These are phyloP conservation scores for Drosophila athabasca DNA, from an alignment of 1,140 invertebrate species.

Conservation along the genomic window DNA sequence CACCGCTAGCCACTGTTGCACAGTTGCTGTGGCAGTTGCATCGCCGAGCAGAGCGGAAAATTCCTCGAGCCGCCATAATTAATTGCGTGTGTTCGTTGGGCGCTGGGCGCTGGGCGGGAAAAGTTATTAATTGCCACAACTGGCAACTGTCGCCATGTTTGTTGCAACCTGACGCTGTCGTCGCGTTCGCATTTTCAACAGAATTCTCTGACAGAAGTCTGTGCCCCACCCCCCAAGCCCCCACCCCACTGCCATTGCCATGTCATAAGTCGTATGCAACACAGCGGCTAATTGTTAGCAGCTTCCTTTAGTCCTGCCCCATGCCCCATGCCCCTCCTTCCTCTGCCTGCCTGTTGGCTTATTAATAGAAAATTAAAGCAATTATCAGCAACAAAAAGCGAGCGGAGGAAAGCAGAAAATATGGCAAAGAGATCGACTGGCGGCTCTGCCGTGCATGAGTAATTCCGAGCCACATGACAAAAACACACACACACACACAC, in stretches of 20 bases:
- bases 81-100: slow-evolving; percentile 60
- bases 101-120: slow-evolving; percentile 42
- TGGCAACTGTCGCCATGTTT: slow-evolving; percentile 81
- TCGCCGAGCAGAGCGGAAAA: slow-evolving; percentile 29
- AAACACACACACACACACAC: slow-evolving; percentile 37
- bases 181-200: slow-evolving; percentile 64
- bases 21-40: slow-evolving; percentile 12
- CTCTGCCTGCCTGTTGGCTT: slow-evolving; percentile 39
- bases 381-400: slow-evolving; percentile 60
- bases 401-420: slow-evolving; percentile 37
- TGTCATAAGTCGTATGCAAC: slow-evolving; percentile 78
- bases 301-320: slow-evolving; percentile 52
- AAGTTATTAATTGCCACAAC: slow-evolving; percentile 83
- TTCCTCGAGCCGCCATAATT: slow-evolving; percentile 63
- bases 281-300: slow-evolving; percentile 81
- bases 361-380: slow-evolving; percentile 83
- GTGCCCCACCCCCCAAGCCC: slow-evolving; percentile 2
- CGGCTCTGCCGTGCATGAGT: slow-evolving; percentile 59
- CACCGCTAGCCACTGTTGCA: slow-evolving; percentile 43
- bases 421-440: slow-evolving; percentile 72
- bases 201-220: slow-evolving; percentile 65
- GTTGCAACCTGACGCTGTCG: slow-evolving; percentile 75
- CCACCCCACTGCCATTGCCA: slow-evolving; percentile 18
- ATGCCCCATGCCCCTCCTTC: neutral
- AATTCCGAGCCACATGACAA: slow-evolving; percentile 71